Conservation (phyloP, 2,888 invertebrate genomes). For the Drosophila nr. fundita region DNA sequence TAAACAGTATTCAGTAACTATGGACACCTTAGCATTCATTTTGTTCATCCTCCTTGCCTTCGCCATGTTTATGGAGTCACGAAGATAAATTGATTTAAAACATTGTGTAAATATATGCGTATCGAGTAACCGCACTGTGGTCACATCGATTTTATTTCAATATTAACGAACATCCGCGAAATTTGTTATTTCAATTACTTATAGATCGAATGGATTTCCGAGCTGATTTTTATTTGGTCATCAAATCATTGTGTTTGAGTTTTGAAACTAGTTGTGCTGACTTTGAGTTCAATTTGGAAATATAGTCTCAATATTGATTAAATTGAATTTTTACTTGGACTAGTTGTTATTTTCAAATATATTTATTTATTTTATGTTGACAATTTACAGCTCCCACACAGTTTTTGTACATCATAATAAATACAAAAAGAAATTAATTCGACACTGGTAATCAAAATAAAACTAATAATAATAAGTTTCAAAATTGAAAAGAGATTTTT, state of each 20-base stretch:
- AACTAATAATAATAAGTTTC: neutral
- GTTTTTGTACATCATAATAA: neutral
- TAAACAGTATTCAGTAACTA: slow-evolving; percentile 11
- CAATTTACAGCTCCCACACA: neutral
- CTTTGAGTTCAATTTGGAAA: neutral
- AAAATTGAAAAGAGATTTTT: neutral
- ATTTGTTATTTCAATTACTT: neutral
- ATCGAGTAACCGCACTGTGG: slow-evolving; percentile 12
- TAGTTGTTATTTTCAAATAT: neutral
- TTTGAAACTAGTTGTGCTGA: neutral
- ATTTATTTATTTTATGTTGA: neutral
- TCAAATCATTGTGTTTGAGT: neutral
- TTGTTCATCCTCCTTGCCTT: neutral
- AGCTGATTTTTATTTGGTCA: neutral
- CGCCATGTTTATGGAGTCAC: slow-evolving; percentile 27
- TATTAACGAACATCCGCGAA: neutral
- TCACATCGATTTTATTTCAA: neutral
- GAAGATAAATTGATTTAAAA: slow-evolving; percentile 76
- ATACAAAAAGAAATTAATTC: neutral
- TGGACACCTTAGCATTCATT: slow-evolving; percentile 1
- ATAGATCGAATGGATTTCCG: neutral
- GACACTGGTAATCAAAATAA: neutral
- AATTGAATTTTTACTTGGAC: neutral
- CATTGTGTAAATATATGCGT: slow-evolving; percentile 59
- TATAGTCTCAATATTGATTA: neutral